phyloP scores from a whole-genome alignment of 2,888 invertebrate genomes.

The Parasteatoda lunata region DNA sequence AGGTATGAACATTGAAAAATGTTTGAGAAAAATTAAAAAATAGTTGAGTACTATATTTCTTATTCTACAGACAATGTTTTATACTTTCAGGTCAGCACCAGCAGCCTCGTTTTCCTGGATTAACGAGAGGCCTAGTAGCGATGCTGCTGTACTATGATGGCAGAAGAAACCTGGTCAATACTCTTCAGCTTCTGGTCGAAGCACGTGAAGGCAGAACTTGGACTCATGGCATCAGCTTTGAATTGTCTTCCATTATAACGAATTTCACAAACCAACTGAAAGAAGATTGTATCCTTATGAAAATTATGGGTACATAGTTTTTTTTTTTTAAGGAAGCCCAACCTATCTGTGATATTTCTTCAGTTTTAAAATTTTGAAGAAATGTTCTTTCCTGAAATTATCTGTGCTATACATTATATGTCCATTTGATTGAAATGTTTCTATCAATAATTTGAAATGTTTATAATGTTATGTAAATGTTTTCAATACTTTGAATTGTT shows the following conservation, averaged over 20 bases:
- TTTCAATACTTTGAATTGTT: too few relatives aligned
- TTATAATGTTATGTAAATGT: too few relatives aligned
- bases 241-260: slow-evolving; percentile 79
- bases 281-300: slow-evolving; percentile 83
- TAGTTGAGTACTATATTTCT: too few relatives aligned
- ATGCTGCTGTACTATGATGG: slow-evolving; percentile 96
- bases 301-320: slow-evolving; percentile 62
- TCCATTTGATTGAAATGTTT: background rate
- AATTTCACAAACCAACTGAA: slow-evolving; percentile 87
- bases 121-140: slow-evolving; percentile 92
- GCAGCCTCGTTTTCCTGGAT: slow-evolving; percentile 88
- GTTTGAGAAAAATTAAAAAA: too few relatives aligned
- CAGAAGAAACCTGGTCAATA: slow-evolving; percentile 84
- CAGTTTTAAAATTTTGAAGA: background rate
- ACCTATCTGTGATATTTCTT: background rate
- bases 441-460: too few relatives aligned
- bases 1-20: too few relatives aligned
- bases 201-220: slow-evolving; percentile 75
- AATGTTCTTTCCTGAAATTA: background rate
- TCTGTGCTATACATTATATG: background rate
- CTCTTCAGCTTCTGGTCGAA: slow-evolving; percentile 78
- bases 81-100: slow-evolving; percentile 76
- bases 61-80: background rate
- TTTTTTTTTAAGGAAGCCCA: background rate
- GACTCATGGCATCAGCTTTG: slow-evolving; percentile 80